Conservation (phyloP, 2,888 invertebrate species). For the Barypeithes pellucidus region DNA sequence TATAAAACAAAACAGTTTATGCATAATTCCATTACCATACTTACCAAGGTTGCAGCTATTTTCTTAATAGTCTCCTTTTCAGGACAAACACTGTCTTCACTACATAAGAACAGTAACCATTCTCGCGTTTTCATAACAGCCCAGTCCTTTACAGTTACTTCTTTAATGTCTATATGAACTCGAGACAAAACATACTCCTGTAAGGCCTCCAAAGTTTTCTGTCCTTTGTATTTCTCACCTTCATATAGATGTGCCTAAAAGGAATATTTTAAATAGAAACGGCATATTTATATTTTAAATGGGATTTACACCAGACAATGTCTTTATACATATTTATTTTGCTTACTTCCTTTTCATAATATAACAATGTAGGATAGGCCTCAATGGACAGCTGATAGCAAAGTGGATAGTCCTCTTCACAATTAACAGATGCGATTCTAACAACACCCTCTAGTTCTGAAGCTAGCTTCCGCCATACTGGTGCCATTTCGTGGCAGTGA, state of each 20-base stretch:
- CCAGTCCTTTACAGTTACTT: slow-evolving; percentile 69
- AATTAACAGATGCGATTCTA: slow-evolving; percentile 88
- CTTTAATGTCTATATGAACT: slow-evolving; percentile 70
- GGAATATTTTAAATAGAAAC: background rate
- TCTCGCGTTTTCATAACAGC: slow-evolving; percentile 64
- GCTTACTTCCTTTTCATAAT: slow-evolving; percentile 73
- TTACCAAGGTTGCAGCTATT: slow-evolving; percentile 83
- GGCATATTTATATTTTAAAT: background rate
- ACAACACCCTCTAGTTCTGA: slow-evolving; percentile 85
- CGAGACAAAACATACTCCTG: slow-evolving; percentile 78
- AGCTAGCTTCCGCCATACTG: slow-evolving; percentile 87
- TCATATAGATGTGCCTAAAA: slow-evolving; percentile 74
- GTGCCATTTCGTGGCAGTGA: slow-evolving; percentile 88
- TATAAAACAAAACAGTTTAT: background rate
- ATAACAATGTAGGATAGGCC: slow-evolving; percentile 84
- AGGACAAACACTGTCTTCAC: slow-evolving; percentile 73
- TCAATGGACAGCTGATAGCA: slow-evolving; percentile 83
- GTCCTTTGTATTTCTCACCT: slow-evolving; percentile 76
- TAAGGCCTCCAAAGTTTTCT: slow-evolving; percentile 75
- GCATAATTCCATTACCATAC: background rate
- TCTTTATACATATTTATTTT: background rate
- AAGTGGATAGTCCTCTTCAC: slow-evolving; percentile 87
- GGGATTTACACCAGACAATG: too few relatives aligned
- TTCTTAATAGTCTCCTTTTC: slow-evolving; percentile 75
- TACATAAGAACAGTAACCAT: slow-evolving; percentile 77